These are phyloP conservation scores for Pseudococcus viburni DNA, from an alignment of 2,888 invertebrate genomes.

Conservation along the genomic window DNA sequence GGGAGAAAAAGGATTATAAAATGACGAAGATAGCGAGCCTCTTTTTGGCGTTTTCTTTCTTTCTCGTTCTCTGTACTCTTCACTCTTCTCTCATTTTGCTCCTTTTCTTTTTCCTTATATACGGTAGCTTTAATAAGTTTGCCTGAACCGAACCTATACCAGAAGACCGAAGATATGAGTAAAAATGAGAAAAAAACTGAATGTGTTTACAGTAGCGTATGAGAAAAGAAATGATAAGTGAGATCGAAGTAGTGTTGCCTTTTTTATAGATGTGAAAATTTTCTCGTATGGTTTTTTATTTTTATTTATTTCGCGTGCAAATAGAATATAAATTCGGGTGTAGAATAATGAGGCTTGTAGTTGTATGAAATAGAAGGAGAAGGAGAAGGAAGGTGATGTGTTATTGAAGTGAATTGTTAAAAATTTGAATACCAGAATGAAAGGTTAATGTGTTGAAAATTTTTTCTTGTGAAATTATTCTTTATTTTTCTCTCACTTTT, in stretches of 20 bases:
- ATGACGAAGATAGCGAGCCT: conserved; percentile 27
- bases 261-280: neutral
- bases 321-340: no score
- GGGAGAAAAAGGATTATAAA: conserved; percentile 45
- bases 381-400: no score
- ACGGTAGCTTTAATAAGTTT: conserved; percentile 54
- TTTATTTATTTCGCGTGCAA: no score
- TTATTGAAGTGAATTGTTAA: no score
- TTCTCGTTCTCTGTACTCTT: neutral
- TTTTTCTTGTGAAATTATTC: no score
- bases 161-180: conserved; percentile 19
- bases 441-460: no score
- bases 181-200: conserved; percentile 41
- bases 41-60: neutral
- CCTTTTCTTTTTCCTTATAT: neutral
- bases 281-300: neutral
- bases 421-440: no score
- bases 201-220: conserved; percentile 59
- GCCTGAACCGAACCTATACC: neutral
- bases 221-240: conserved; percentile 18
- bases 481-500: no score
- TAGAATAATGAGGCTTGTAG: no score
- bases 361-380: no score
- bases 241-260: conserved; percentile 33
- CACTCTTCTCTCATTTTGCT: neutral